These are phyloP conservation scores for Dicaeum eximium DNA, from an alignment of 2,113 vertebrate species.

Conservation along the genomic window DNA sequence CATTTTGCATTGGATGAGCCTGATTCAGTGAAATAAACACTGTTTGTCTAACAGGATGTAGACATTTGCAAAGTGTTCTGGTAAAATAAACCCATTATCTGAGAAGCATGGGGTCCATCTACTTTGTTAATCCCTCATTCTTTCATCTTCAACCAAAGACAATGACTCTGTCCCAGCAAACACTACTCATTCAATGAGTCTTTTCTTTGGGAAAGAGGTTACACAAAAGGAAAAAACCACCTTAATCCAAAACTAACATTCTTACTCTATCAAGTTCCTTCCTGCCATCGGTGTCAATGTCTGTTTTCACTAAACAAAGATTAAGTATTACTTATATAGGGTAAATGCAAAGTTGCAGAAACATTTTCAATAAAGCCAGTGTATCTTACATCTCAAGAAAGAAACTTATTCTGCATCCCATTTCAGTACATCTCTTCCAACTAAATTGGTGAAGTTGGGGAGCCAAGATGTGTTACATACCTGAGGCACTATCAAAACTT, in stretches of 20 bases:
- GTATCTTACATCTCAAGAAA: not conserved
- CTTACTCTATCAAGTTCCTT: not conserved
- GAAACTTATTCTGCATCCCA: not conserved
- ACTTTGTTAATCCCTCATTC: not conserved
- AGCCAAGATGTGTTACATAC: not conserved
- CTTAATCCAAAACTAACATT: slow-evolving; percentile 19
- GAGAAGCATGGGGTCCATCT: not conserved
- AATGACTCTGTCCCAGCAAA: not conserved
- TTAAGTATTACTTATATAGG: not conserved
- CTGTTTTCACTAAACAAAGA: not conserved
- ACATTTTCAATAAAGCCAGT: not conserved
- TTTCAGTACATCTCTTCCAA: not conserved
- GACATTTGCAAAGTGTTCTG: not conserved
- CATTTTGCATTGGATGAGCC: not conserved
- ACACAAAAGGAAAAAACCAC: not conserved
- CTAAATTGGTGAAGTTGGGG: not conserved
- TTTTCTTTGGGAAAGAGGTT: not conserved
- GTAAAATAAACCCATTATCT: not conserved
- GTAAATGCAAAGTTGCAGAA: not conserved
- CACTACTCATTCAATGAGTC: not conserved
- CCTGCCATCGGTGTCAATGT: not conserved
- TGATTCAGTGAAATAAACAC: not conserved
- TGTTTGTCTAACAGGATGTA: not conserved
- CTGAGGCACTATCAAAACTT: not conserved
- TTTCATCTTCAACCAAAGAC: not conserved